These are phyloP conservation scores for Sebastes steindachneri DNA, from an alignment of 2,797 vertebrate species.

Conservation along the genomic window DNA sequence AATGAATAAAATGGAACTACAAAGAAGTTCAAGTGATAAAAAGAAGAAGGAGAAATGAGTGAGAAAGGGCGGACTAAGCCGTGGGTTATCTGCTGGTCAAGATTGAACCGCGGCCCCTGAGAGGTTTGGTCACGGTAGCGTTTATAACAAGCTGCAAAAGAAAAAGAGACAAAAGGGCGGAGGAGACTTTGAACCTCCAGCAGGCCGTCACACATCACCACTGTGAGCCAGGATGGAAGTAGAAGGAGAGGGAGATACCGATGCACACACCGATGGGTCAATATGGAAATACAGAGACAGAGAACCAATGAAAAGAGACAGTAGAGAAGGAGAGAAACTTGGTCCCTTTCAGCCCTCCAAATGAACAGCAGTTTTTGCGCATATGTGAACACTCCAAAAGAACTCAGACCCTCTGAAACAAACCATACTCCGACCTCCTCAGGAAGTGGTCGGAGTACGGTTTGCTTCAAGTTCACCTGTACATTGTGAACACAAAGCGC, in stretches of 20 bases:
- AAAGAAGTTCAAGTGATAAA: constrained; percentile 20
- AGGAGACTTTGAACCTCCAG: constrained; percentile 14
- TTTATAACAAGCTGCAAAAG: background rate
- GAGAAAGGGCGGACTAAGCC: constrained; percentile 8
- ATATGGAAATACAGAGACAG: background rate
- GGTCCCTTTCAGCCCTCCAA: too few species aligned
- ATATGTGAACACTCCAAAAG: too few species aligned
- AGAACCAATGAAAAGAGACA: background rate
- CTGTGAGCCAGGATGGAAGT: background rate
- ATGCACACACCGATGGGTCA: background rate
- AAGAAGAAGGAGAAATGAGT: background rate
- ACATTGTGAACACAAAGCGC: too few species aligned
- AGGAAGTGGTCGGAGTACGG: too few species aligned
- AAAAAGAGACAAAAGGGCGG: background rate
- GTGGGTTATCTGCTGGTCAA: constrained; percentile 5
- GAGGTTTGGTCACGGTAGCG: constrained; percentile 18
- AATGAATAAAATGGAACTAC: constrained; percentile 30
- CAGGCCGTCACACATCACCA: background rate
- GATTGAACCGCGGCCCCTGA: background rate
- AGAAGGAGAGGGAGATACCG: background rate
- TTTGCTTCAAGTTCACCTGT: too few species aligned
- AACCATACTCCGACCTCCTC: too few species aligned
- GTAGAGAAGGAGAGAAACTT: too few species aligned
- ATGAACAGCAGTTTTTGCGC: too few species aligned
- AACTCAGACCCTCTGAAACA: too few species aligned